Base-by-base conservation (phyloP, 2,113 vertebrate genomes). In the Larimichthys crocea region DNA sequence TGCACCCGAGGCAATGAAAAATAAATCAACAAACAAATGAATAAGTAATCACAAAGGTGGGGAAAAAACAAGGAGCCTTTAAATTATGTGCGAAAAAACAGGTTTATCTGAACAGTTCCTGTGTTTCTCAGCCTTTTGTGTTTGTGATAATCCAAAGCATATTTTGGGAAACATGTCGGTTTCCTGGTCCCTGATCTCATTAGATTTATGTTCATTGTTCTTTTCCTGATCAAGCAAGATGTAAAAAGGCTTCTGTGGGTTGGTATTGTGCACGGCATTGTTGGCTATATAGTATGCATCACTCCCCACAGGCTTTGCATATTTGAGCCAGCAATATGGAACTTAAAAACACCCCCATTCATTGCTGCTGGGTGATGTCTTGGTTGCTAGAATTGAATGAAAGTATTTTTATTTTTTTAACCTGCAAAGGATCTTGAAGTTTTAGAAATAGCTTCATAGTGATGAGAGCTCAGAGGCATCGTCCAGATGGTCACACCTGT, bases 1-100 rank as follows among this genome's bases (percentile, higher is more conserved):
- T 91, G 82, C 83, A 88, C 88, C 87, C 9, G 44, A 87, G 86
- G 90, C 77, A 82, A 91, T 92, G 81, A 89, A 91, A 94, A 86
- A 93, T 82, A 91, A 91, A 92, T 91, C 90, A 91, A 90, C 91
- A 92, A 91, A 92, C 91, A 91, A 82, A 89, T 94, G 76, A 95
- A 94, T 94, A 88, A 93, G 85, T 90, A 56, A 94, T 89, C 78
- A 87, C 84, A 80, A 63, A 76, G 68, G 70, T 52, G 29, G 20
- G 67, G 56, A 29, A 20, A 50, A 29, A 79, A 60, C 48, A 76
- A 70, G 40, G 31, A 73, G 77, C 42, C 66, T 83, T 68, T 88
- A 88, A 84, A 88, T 87, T 68, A 73, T 65, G 68, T 71, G 63
- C 4, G 4, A 56, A 55, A 40, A 65, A 86, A 60, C 61, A 35